Base-by-base conservation (phyloP, 2,113 vertebrate genomes). In the Phoenicopterus ruber region DNA sequence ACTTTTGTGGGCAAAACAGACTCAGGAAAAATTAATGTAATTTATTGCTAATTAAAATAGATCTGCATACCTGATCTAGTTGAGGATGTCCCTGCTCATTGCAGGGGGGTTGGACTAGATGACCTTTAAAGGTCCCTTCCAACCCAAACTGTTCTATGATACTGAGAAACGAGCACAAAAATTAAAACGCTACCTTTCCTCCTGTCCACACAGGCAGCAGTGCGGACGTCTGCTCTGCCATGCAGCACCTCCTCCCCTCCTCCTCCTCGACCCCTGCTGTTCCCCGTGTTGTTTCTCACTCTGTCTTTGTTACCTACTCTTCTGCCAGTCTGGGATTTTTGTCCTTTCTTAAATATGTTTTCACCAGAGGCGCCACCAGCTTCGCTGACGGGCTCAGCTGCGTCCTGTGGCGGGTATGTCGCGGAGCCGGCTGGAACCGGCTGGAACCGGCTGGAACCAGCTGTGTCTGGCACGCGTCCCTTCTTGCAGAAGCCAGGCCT, bases 371-470 rank as follows among this genome's bases (percentile, higher is more conserved):
- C 0, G 1, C 34, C 36, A 91, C 31, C 42, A 74, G 42, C 50
- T 82, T 54, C 82, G 86, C 15, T 26, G 78, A 67, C 0, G 2
- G 47, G 57, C 77, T 90, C 59, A 61, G 46, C 65, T 84, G 55
- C 32, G n/a, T 84, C 42, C 46, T 22, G 38, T 0, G 1, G 46
- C 0, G 0, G 55, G 55, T 58, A 34, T 47, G 19, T 4, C 25
- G 15, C 36, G 31, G 63, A 78, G 42, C 17, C 4, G 6, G 11
- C 26, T 62, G 49, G 28, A 76, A 82, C 44, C 32, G 65, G 47
- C 67, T 88, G 76, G n/a, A n/a, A n/a, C n/a, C n/a, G n/a, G n/a
- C n/a, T 74, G 49, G 28, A 76, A 82, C 44, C 32, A 69, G 47
- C 67, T 88, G 76, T 17, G 15, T 47, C 62, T 72, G 58, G 49